Evolutionary conservation across 92 coral and sea anemone species (phyloP).

Genomic region (Porites rus): DNA sequence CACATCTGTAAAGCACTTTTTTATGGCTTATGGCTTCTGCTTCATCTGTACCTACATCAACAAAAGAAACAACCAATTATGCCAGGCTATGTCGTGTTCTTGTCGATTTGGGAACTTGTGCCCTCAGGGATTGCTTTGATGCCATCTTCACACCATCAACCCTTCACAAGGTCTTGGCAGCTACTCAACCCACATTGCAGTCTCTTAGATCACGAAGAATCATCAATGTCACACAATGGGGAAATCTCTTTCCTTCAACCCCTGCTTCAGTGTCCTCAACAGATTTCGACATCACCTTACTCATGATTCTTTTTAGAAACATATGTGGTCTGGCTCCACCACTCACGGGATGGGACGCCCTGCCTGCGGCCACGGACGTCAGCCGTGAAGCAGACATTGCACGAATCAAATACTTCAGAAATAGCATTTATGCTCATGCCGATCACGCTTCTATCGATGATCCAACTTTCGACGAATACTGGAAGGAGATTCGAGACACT

Average conservation of each 20-base stretch:
- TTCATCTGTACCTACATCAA: not conserved
- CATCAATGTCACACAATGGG: constrained; percentile 26
- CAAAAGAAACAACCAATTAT: constrained; percentile 21
- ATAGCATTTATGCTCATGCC: constrained; percentile 41
- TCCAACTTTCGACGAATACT: constrained; percentile 38
- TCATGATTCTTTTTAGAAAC: constrained; percentile 2
- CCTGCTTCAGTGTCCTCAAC: constrained; percentile 11
- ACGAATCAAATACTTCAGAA: constrained; percentile 52
- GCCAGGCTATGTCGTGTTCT: constrained; percentile 19
- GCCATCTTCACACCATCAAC: not conserved
- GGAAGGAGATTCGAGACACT: constrained; percentile 56
- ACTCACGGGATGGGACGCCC: constrained; percentile 55
- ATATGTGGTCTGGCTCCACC: constrained; percentile 26
- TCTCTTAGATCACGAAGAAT: constrained; percentile 1
- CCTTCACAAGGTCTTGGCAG: constrained; percentile 14
- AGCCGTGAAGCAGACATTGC: constrained; percentile 54
- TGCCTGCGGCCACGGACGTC: constrained; percentile 38
- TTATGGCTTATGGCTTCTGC: not conserved
- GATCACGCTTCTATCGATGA: constrained; percentile 47
- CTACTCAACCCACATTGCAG: not conserved
- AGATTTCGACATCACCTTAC: constrained; percentile 10
- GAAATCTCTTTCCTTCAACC: constrained; percentile 5
- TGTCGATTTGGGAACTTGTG: constrained; percentile 9
- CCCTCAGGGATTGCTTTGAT: constrained; percentile 9
- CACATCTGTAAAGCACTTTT: not conserved